Evolutionary conservation across 1,140 invertebrate species (phyloP), one percentile per base, ranked within the genome.

Genomic region (Lasioglossum albipes): DNA sequence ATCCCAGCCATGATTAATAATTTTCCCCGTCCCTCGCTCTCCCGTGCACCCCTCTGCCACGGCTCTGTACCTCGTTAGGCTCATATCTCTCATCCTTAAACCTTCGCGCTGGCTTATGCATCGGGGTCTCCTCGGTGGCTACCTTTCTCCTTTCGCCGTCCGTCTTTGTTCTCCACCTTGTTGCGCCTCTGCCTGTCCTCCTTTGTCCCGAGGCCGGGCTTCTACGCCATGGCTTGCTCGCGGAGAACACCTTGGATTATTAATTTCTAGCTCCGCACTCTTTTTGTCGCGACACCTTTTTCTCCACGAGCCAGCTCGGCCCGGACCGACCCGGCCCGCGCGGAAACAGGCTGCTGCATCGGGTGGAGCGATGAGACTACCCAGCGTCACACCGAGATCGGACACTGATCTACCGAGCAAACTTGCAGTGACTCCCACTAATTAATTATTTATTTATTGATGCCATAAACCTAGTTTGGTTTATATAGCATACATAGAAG

Each of bases 1-100:
- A 92, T 92, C 89, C 89, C 80, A 78, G 88, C 87, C 84, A 88
- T 92, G 91, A 93, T 93, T 93, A 93, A 93, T 93, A 93, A 92
- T 91, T 91, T 83, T 78, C 87, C 79, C 79, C 72, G 78, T 62
- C 27, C 45, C 75, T 70, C 81, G 69, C 57, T 75, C 68, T 22
- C 22, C 62, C 12, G 66, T 78, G 57, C 22, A 27, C 22, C 59
- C 9, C 72, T 64, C 52, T 68, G 41, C 64, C 66, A 61, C 22
- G 57, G 31, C 75, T 66, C 82, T 64, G 79, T 76, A 84, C 70
- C 87, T 90, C 84, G 86, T 89, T 88, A 89, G 85, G 59, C 86
- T 86, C 86, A 90, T 88, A 87, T 89, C 79, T 86, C 84, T 67
- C 66, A 85, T 83, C 83, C 70, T 85, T 75, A 71, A 72, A 87